A percentile compares a stretch with the other conserved stretches of the same genome.
phyloP scores from a whole-genome alignment of 1,140 invertebrate genomes.

The Bathynomus jamesi region DNA sequence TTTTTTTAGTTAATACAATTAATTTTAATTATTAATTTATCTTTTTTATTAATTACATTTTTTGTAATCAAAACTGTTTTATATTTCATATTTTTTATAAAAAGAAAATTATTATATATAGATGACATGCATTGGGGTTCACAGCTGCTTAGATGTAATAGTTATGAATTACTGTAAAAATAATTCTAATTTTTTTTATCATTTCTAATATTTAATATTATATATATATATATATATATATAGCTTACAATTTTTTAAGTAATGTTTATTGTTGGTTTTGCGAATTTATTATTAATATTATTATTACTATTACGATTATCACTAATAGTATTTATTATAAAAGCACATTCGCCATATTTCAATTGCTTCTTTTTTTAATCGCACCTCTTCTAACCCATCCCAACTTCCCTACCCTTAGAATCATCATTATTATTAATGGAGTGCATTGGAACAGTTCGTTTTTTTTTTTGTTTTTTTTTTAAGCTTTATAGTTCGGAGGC shows the following conservation, averaged over 20 bases:
- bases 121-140: too few species aligned
- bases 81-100: not conserved
- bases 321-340: not conserved
- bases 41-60: not conserved
- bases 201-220: too few species aligned
- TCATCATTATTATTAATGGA: too few species aligned
- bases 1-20: not conserved
- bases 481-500: not conserved
- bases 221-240: not conserved
- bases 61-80: not conserved
- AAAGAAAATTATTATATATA: not conserved
- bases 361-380: too few species aligned
- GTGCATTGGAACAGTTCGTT: too few species aligned
- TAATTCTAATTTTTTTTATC: too few species aligned
- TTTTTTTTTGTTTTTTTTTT: not conserved
- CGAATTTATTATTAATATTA: not conserved
- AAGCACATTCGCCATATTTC: too few species aligned
- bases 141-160: too few species aligned
- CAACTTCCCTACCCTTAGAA: too few species aligned
- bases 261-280: not conserved
- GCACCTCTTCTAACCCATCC: too few species aligned
- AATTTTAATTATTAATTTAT: not conserved
- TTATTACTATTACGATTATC: not conserved
- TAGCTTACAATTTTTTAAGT: not conserved
- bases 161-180: too few species aligned